These are phyloP conservation scores for Zoanthus sansibaricus DNA, from an alignment of 92 coral and sea anemone species.

Conservation along the genomic window DNA sequence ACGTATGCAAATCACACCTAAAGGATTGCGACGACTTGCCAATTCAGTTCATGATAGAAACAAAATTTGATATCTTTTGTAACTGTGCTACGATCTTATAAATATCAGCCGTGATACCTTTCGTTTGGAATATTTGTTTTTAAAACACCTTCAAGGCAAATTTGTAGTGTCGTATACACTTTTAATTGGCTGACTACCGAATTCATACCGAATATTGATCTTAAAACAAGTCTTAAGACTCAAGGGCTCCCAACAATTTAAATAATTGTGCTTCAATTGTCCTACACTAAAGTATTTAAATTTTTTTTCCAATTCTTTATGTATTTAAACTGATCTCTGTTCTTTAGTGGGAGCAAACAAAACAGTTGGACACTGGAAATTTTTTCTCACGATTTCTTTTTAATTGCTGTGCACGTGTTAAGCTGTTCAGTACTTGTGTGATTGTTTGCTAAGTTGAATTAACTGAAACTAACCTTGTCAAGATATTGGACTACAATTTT, in stretches of 20 bases:
- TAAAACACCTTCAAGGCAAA: neutral
- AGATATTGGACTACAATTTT: constrained; percentile 34
- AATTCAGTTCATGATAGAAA: neutral
- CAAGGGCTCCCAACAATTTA: neutral
- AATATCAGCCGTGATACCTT: neutral
- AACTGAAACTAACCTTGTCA: neutral
- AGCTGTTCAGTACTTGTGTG: constrained; percentile 23
- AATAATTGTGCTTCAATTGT: neutral
- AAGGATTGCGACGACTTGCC: neutral
- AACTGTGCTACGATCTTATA: neutral
- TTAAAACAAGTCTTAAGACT: neutral
- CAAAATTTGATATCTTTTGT: neutral
- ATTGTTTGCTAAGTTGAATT: constrained; percentile 36
- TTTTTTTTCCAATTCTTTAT: neutral
- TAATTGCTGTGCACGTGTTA: constrained; percentile 36
- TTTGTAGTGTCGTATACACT: neutral
- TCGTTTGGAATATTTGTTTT: neutral
- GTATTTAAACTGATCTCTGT: neutral
- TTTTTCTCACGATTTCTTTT: constrained; percentile 41
- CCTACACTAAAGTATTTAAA: neutral
- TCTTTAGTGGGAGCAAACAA: neutral
- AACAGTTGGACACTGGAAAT: constrained; percentile 29
- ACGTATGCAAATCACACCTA: neutral
- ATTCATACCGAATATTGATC: neutral
- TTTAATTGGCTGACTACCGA: neutral